Evolutionary conservation across 2,888 invertebrate species (phyloP), one percentile per base, ranked within the genome.

Genomic region (Tachina fera): DNA sequence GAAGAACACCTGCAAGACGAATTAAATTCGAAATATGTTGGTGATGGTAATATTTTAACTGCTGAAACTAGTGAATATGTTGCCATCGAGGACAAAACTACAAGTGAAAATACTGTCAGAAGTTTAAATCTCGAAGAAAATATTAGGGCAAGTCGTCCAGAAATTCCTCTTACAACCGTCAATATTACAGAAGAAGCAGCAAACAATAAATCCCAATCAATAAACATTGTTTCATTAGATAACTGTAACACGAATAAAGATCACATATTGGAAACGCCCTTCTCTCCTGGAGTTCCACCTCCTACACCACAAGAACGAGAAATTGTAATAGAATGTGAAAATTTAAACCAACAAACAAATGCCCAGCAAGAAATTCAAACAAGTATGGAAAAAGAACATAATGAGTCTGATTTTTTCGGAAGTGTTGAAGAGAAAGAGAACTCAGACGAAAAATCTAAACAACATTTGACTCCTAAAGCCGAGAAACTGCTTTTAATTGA

Each of bases 311-410:
- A 81, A 43, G 68, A 74, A 39, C 56, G 63, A 43, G 82, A 85
- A 43, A 31, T 81, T 14, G 49, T 74, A 56, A 56, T 84, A 16
- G 81, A 84, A 68, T 51, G 65, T 72, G 84, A 80, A 58, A 68
- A 68, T 70, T 3, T 67, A 79, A 53, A 31, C 22, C 61, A 47
- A 45, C n/a, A 45, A 16, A 4, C 41, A 53, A 41, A 45, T 61
- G 61, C 0, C 4, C 60, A 60, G 9, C 49, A 49, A 43, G 74
- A 84, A 60, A 43, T 1, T 5, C 19, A 43, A 60, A 53, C 41
- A 14, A 60, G 31, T n/a, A 60, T 14, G 14, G 16, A 51, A n/a
- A 6, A 9, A 10, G 22, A 60, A 39, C 51, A 45, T 31, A 14
- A 51, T 13, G 9, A 22, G 8, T 11, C 41, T 22, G 14, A 13